Evolutionary conservation across 2,797 vertebrate species (phyloP).

Genomic region (Podarcis lilfordi): DNA sequence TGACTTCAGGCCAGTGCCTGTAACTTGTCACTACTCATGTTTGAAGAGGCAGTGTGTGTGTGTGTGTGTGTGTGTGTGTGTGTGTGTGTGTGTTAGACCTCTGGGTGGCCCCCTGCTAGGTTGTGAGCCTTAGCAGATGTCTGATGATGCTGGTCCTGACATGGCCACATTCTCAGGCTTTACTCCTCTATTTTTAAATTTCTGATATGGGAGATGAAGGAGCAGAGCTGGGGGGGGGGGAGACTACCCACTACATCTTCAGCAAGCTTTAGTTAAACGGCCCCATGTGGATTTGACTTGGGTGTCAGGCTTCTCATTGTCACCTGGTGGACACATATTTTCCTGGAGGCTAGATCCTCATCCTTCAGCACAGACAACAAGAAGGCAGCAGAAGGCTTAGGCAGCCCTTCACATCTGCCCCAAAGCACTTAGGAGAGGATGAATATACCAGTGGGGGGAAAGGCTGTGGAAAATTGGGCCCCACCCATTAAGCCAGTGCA

Average conservation of each 20-base stretch:
- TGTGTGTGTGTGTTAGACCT: too few relatives aligned
- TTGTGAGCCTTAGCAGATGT: not conserved
- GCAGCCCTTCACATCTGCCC: not conserved
- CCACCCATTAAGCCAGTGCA: not conserved
- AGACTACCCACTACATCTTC: not conserved
- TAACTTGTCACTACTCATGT: too few relatives aligned
- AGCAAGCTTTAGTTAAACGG: not conserved
- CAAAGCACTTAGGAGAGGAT: slow-evolving; percentile 1
- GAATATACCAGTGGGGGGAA: not conserved
- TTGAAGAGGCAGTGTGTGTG: too few relatives aligned
- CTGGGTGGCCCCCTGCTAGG: not conserved
- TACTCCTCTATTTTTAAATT: not conserved
- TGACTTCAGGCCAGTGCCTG: too few relatives aligned
- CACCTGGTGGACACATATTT: not conserved
- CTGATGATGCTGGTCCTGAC: not conserved
- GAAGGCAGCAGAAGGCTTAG: not conserved
- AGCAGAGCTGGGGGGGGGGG: not conserved
- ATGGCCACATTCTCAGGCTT: not conserved
- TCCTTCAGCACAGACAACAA: not conserved
- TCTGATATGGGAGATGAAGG: not conserved
- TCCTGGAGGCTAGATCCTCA: not conserved
- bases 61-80: too few relatives aligned
- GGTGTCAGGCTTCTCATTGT: not conserved
- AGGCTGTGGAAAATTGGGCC: not conserved
- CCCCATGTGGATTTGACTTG: not conserved